A percentile compares a stretch with the other conserved stretches of the same genome.
phyloP scores from a whole-genome alignment of 2,888 invertebrate species.

The Calameuta pallipes region DNA sequence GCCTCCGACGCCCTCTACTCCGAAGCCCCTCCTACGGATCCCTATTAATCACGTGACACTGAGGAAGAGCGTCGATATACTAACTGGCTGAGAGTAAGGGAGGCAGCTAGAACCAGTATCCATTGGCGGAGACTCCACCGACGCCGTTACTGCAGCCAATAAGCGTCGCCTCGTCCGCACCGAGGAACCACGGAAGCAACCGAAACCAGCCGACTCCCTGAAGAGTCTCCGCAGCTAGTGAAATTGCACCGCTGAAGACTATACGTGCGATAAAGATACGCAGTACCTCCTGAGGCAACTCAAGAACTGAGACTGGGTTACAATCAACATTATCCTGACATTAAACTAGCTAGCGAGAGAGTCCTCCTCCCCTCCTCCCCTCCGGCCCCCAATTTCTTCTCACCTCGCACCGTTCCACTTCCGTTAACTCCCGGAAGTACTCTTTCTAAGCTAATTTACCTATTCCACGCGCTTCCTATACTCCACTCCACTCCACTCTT shows the following conservation, averaged over 20 bases:
- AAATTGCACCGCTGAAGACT: not conserved
- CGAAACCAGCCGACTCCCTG: not conserved
- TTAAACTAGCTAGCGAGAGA: constrained; percentile 29
- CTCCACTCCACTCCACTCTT: not conserved
- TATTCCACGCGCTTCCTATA: not conserved
- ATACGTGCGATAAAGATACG: constrained; percentile 1
- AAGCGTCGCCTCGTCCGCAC: not conserved
- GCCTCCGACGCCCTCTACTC: constrained; percentile 27
- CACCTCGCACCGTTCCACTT: not conserved
- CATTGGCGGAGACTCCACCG: not conserved
- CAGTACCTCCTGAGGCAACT: not conserved
- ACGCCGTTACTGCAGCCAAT: not conserved
- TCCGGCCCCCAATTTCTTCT: not conserved
- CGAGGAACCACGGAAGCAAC: not conserved
- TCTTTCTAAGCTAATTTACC: not conserved
- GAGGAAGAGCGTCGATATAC: not conserved
- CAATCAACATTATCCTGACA: constrained; percentile 32
- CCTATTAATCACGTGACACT: constrained; percentile 27
- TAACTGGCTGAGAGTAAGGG: not conserved
- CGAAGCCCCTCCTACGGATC: constrained; percentile 24
- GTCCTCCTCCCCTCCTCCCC: not conserved
- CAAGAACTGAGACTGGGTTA: constrained; percentile 24
- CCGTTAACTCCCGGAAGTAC: not conserved
- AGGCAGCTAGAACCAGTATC: not conserved
- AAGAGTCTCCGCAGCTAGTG: not conserved